Conservation (phyloP, 2,888 invertebrate species). For the Teleiodes luculella region DNA sequence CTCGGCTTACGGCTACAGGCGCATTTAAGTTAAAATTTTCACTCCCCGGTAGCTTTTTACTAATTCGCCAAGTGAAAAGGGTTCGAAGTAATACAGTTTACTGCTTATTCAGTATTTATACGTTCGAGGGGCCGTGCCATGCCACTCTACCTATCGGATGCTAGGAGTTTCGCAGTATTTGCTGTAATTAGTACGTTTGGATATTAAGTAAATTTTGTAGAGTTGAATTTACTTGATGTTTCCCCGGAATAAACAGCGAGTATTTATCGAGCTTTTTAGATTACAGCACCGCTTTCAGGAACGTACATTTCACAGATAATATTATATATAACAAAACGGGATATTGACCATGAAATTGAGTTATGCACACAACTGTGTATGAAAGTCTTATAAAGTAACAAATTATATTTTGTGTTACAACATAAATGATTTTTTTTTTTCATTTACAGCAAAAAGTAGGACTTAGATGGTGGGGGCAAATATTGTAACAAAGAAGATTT, state of each 20-base stretch:
- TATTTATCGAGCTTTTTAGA: no score
- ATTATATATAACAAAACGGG: no score
- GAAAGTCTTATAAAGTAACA: no score
- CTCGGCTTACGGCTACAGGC: constrained; percentile 65
- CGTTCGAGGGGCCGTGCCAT: constrained; percentile 67
- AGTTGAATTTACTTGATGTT: neutral
- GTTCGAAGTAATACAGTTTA: constrained; percentile 79
- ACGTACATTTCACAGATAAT: no score
- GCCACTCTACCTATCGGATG: constrained; percentile 61
- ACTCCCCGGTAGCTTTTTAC: constrained; percentile 78
- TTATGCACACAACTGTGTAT: no score
- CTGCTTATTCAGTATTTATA: constrained; percentile 79
- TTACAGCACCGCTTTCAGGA: no score
- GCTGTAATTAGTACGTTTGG: constrained; percentile 39
- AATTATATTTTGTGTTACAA: no score
- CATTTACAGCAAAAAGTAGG: no score
- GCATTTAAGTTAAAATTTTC: constrained; percentile 78
- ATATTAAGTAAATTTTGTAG: constrained; percentile 1
- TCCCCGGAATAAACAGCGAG: neutral
- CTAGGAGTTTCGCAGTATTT: constrained; percentile 68
- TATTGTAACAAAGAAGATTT: no score
- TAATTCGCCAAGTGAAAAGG: constrained; percentile 80
- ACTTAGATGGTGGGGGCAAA: no score
- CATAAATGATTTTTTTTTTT: no score
- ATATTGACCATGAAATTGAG: no score